Conservation (phyloP, 1,140 invertebrate genomes). For the Aradophagus sp. region DNA sequence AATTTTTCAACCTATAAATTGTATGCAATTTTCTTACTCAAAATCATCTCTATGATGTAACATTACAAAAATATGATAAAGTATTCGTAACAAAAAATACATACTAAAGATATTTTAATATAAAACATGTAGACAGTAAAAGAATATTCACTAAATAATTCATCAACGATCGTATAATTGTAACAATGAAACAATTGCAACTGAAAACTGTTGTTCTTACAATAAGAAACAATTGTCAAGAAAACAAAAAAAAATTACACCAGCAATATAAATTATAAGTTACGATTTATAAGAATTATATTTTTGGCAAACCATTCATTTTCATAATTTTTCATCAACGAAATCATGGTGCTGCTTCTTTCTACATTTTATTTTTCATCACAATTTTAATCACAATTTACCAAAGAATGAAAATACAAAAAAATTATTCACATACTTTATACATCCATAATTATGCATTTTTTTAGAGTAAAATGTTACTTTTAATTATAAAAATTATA, state of each 20-base stretch:
- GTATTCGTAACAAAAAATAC: constrained; percentile 30
- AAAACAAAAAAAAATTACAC: constrained; percentile 20
- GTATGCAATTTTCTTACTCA: constrained; percentile 22
- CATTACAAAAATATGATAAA: constrained; percentile 40
- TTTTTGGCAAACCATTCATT: too few relatives aligned
- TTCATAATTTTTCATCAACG: too few relatives aligned
- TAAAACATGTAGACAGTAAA: constrained; percentile 33
- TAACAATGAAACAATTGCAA: constrained; percentile 35
- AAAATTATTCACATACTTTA: too few relatives aligned
- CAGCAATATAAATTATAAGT: constrained; percentile 22
- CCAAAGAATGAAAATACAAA: too few relatives aligned
- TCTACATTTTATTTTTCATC: constrained; percentile 16
- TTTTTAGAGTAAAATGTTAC: too few relatives aligned
- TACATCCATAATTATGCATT: too few relatives aligned
- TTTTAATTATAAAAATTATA: too few relatives aligned
- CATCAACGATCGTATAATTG: constrained; percentile 34
- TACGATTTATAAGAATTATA: constrained; percentile 12
- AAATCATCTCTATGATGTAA: constrained; percentile 29
- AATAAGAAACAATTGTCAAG: constrained; percentile 19
- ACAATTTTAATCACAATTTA: constrained; percentile 19
- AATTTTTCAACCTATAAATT: constrained; percentile 7
- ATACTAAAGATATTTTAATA: constrained; percentile 30
- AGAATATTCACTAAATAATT: constrained; percentile 33
- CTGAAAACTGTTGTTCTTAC: constrained; percentile 24
- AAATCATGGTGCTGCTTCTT: too few relatives aligned